These are phyloP conservation scores for Drosophila recens DNA, from an alignment of 2,888 invertebrate species.

Conservation along the genomic window DNA sequence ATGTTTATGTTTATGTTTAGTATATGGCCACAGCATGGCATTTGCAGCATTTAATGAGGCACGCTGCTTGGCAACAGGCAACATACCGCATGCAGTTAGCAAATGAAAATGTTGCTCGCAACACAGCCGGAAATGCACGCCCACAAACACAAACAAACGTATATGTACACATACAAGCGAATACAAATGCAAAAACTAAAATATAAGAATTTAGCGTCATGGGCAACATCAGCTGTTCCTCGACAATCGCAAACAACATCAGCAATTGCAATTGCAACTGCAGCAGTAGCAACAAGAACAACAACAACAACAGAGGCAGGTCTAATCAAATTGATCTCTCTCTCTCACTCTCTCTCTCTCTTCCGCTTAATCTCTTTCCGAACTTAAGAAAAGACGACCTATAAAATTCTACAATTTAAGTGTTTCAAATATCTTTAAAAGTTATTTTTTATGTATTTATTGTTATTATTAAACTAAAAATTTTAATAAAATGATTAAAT, in stretches of 20 bases:
- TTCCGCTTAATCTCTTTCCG: no score
- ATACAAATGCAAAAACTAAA: neutral
- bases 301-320: slow-evolving; percentile 32
- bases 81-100: slow-evolving; percentile 6
- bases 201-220: slow-evolving; percentile 32
- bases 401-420: no score
- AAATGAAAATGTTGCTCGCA: slow-evolving; percentile 25
- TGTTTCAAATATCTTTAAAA: no score
- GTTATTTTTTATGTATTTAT: no score
- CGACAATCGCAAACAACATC: slow-evolving; percentile 23
- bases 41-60: slow-evolving; percentile 72
- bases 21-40: slow-evolving; percentile 63
- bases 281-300: neutral
- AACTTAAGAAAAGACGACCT: neutral
- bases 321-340: slow-evolving; percentile 20
- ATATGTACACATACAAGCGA: neutral
- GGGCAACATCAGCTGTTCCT: slow-evolving; percentile 53
- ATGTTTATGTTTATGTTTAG: slow-evolving; percentile 60
- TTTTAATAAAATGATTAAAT: no score
- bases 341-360: neutral
- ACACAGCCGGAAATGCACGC: slow-evolving; percentile 53
- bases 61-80: slow-evolving; percentile 24
- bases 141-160: slow-evolving; percentile 20
- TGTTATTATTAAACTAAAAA: no score
- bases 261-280: slow-evolving; percentile 20